These are phyloP conservation scores for Drosophila seclusa DNA, from an alignment of 2,888 invertebrate species.

Conservation along the genomic window DNA sequence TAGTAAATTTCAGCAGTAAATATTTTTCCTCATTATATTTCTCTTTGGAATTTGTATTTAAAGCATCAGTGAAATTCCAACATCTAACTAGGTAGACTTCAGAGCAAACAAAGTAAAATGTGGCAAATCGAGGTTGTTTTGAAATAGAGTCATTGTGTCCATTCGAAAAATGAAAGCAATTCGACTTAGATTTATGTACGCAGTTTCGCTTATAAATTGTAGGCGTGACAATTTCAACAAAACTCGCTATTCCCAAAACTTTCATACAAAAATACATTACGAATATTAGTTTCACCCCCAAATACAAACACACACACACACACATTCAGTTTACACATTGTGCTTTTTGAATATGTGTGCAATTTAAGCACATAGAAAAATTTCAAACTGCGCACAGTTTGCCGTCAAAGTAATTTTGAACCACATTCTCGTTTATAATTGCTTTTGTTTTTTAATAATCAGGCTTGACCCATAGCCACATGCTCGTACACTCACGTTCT, in stretches of 20 bases:
- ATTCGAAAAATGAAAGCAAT: constrained; percentile 4
- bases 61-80: neutral
- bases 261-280: constrained; percentile 49
- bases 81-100: neutral
- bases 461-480: constrained; percentile 63
- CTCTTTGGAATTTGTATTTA: neutral
- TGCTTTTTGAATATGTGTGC: constrained; percentile 18
- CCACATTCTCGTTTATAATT: constrained; percentile 66
- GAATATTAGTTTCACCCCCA: constrained; percentile 49
- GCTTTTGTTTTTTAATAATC: constrained; percentile 79
- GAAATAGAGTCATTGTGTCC: neutral
- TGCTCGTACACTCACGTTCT: constrained; percentile 7
- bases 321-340: neutral
- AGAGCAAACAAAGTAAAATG: neutral
- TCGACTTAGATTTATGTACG: constrained; percentile 42
- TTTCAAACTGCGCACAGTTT: constrained; percentile 62
- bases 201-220: constrained; percentile 44
- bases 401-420: constrained; percentile 53
- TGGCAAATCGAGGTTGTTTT: neutral
- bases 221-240: constrained; percentile 38
- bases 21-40: neutral
- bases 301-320: neutral
- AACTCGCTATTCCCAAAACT: constrained; percentile 44
- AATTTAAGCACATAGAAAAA: constrained; percentile 31
- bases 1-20: neutral